phyloP scores from a whole-genome alignment of 1,140 invertebrate species.

The Contarinia nasturtii region DNA sequence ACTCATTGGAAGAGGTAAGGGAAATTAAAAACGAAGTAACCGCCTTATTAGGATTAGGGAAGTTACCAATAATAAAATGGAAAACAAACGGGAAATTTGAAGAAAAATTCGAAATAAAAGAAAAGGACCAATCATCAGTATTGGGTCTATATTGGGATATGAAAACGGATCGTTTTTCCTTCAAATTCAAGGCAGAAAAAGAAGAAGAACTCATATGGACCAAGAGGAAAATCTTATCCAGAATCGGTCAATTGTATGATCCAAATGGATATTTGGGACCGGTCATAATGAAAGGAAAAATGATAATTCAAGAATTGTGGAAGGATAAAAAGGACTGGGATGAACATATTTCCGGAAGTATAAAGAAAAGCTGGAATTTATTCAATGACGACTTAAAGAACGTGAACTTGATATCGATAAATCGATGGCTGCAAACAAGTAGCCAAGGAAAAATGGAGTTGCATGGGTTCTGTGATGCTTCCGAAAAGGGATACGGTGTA shows the following conservation, averaged over 20 bases:
- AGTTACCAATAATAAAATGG: constrained; percentile 12
- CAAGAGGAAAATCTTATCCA: constrained; percentile 9
- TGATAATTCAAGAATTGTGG: constrained; percentile 15
- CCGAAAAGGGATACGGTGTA: constrained; percentile 8
- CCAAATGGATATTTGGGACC: constrained; percentile 14
- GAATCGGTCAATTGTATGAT: constrained; percentile 11
- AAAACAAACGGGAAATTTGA: constrained; percentile 7
- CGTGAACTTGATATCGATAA: not conserved
- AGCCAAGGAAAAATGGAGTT: constrained; percentile 3
- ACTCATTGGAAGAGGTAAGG: constrained; percentile 13
- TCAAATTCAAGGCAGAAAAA: not conserved
- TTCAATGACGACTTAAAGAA: not conserved
- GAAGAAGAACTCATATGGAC: constrained; percentile 1
- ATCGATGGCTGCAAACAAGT: not conserved
- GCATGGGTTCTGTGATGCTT: constrained; percentile 12
- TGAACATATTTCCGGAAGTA: not conserved
- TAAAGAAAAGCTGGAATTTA: not conserved
- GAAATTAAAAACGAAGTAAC: constrained; percentile 9
- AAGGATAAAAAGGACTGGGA: constrained; percentile 1
- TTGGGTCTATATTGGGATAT: constrained; percentile 17
- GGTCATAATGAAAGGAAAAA: constrained; percentile 13
- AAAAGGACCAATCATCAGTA: constrained; percentile 7
- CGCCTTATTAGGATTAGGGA: constrained; percentile 6
- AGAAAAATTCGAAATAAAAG: not conserved
- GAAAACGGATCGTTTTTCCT: constrained; percentile 9